A percentile compares a stretch with the other conserved stretches of the same genome.
Conservation (phyloP, 2,113 vertebrate genomes). For the Chinchilla lanigera region DNA sequence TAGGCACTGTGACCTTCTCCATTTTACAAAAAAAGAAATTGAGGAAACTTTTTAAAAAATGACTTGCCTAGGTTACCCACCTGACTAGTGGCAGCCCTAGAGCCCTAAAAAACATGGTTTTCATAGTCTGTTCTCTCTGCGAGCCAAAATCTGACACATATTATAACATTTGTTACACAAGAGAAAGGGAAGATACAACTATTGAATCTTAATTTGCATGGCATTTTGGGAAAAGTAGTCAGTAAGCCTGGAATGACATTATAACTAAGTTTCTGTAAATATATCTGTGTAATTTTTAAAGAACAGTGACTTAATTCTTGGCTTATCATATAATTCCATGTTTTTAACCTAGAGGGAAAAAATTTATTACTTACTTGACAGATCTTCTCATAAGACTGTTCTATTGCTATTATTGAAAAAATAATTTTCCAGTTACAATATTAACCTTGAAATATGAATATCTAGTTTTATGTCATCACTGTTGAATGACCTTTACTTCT, state of each 20-base stretch:
- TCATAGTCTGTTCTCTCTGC: background rate
- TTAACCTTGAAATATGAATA: background rate
- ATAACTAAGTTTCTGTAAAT: background rate
- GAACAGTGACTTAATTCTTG: background rate
- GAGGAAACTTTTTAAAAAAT: background rate
- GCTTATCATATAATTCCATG: background rate
- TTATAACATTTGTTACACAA: conserved; percentile 19
- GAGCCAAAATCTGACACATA: background rate
- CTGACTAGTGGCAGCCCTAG: background rate
- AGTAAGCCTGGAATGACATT: background rate
- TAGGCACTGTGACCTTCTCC: background rate
- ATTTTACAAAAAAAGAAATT: conserved; percentile 30
- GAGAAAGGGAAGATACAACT: background rate
- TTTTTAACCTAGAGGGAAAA: background rate
- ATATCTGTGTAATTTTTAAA: background rate
- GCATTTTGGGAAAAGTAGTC: background rate
- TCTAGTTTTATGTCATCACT: background rate
- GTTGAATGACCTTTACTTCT: background rate
- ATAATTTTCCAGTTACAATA: background rate
- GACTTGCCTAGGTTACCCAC: background rate
- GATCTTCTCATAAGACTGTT: background rate
- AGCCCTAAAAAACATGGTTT: background rate
- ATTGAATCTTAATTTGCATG: conserved; percentile 16
- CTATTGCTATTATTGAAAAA: background rate
- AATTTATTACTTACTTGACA: background rate